Evolutionary conservation across 2,113 vertebrate genomes (phyloP).

Genomic region (Tupaia chinensis): DNA sequence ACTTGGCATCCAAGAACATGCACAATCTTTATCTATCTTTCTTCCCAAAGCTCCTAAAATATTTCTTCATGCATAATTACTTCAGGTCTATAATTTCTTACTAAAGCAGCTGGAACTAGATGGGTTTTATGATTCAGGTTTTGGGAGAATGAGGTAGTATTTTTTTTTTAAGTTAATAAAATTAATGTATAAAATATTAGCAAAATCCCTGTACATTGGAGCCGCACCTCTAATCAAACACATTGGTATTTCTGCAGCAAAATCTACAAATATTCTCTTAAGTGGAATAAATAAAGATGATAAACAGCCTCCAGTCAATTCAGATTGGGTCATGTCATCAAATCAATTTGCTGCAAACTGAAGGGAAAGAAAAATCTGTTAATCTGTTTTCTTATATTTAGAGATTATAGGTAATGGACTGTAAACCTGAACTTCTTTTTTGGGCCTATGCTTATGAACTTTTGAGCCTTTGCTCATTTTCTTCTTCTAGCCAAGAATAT

Average conservation of each 20-base stretch:
- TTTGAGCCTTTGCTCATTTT: neutral
- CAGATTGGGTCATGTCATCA: neutral
- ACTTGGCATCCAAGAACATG: neutral
- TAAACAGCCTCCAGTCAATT: neutral
- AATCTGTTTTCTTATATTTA: neutral
- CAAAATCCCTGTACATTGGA: neutral
- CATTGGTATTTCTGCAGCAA: neutral
- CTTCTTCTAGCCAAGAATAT: neutral
- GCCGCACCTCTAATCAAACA: neutral
- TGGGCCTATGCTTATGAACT: neutral
- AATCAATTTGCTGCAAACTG: neutral
- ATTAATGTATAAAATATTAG: neutral
- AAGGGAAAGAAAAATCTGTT: neutral
- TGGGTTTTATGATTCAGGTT: neutral
- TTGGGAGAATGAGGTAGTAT: neutral
- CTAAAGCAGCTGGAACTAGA: neutral
- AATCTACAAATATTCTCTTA: neutral
- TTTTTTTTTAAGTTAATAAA: neutral
- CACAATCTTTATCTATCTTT: neutral
- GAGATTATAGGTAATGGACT: neutral
- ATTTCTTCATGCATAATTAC: neutral
- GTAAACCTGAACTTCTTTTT: neutral
- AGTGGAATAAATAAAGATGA: neutral
- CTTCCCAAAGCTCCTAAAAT: neutral
- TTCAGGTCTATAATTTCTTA: neutral